Base-by-base conservation (phyloP, 2,113 vertebrate genomes). In the Paratilapia polleni region DNA sequence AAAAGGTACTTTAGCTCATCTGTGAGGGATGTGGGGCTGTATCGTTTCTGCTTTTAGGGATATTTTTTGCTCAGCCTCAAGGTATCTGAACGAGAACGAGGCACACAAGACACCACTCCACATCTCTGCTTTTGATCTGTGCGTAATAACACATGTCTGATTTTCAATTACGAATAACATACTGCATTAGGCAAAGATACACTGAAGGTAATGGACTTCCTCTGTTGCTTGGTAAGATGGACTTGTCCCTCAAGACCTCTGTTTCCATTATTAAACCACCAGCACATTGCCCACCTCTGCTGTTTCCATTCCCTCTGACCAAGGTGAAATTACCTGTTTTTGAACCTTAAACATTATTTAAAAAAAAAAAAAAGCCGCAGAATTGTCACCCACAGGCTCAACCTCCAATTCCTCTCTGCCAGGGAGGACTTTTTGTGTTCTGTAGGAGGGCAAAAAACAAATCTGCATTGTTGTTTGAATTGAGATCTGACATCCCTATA, bases 261-360 rank as follows among this genome's bases (percentile, higher is more conserved):
- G 66, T 90, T 94, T 95, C 84, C 88, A 94, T 95, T 95, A 96
- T 95, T 95, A 94, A 94, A 94, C 89, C 84, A 60, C n/a, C 60
- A 83, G 76, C 86, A 84, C 85, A 74, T 86, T 52, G 87, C 78
- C 74, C 82, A 84, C 81, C 85, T 78, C 61, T 85, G 88, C 88
- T 89, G 87, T 94, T 94, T 95, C 88, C 78, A 86, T 91, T 88
- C 79, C 70, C 68, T 77, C 68, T 61, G 85, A 85, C 87, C 73
- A 88, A 88, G 86, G 84, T 85, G 85, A 91, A 95, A 95, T 94
- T 90, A 95, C 92, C 92, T 94, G 88, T 79, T 91, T 90, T 80
- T 87, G 81, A 91, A 86, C 61, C 73, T 79, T 84, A 82, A 91
- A 81, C 73, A 68, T 73, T 73, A 52, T 31, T 3, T 31, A 31